Base-by-base conservation (phyloP, 2,797 vertebrate species). In the Acipenser oxyrinchus region DNA sequence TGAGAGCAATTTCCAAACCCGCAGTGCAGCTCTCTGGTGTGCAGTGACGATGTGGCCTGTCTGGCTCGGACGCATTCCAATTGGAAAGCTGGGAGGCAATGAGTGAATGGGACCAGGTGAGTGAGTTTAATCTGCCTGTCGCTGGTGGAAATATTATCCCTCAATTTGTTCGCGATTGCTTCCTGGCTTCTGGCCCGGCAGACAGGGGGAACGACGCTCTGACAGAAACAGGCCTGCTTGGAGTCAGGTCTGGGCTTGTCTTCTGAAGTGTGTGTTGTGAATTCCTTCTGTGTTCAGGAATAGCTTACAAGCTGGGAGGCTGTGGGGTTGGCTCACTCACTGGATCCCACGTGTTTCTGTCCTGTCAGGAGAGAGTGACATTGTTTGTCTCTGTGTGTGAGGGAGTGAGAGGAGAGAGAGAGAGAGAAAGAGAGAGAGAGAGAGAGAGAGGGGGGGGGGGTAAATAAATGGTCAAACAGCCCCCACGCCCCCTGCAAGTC, bases 211-310 rank as follows among this genome's bases (percentile, higher is more conserved):
- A 53, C 51, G 51, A 4, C 6, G 51, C 8, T 53, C 8, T 8
- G 51, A 12, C 51, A 53, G 51, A 53, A 12, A 53, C 51, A 12
- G 51, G 51, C 8, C 51, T 6, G 51, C 51, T 12, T 8, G 55
- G 12, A 64, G 70, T 72, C 82, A 78, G 74, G 84, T 76, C 66
- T 60, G 74, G 76, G 71, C 83, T 76, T 78, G 81, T 77, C 75
- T 73, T 66, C 65, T 70, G 72, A 68, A 70, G 70, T 75, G 75
- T 78, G 74, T 77, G 55, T 6, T 58, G 55, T 7, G 76, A 77
- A 85, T 83, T 80, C 77, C 80, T 82, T 72, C 58, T 73, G 71
- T 66, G 75, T 58, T 80, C 75, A 81, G 77, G 74, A 84, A 85
- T 81, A 84, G 82, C 71, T 77, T 13, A 63, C 51, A 62, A 52